Evolutionary conservation across 2,888 invertebrate species (phyloP).

Genomic region (Mimas tiliae): DNA sequence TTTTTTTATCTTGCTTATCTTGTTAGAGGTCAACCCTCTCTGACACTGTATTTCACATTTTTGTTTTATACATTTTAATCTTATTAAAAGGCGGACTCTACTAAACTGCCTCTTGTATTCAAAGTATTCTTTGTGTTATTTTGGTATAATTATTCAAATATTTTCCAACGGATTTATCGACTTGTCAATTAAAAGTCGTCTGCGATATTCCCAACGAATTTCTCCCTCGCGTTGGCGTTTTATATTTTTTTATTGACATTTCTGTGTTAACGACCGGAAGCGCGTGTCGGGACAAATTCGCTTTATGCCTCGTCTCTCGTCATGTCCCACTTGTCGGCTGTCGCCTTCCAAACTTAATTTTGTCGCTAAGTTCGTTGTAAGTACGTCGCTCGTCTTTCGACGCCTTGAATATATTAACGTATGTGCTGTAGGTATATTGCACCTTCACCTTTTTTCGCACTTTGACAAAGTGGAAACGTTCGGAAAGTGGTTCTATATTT

Average conservation of each 20-base stretch:
- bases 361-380: slow-evolving; percentile 49
- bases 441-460: neutral
- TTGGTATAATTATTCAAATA: neutral
- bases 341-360: slow-evolving; percentile 49
- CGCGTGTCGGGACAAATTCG: slow-evolving; percentile 30
- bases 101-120: neutral
- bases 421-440: neutral
- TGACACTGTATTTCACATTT: too few species aligned
- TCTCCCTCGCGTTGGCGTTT: slow-evolving; percentile 2
- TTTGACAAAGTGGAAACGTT: neutral
- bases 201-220: neutral
- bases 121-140: neutral
- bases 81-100: too few species aligned
- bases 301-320: slow-evolving; percentile 33
- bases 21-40: too few species aligned
- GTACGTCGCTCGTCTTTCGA: slow-evolving; percentile 32
- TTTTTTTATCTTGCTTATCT: too few species aligned
- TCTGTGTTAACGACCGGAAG: slow-evolving; percentile 18
- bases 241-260: slow-evolving; percentile 21
- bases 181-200: neutral
- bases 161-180: neutral
- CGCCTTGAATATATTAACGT: slow-evolving; percentile 21
- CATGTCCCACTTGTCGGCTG: slow-evolving; percentile 43
- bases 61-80: too few species aligned
- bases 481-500: neutral